Conservation (phyloP, 2,113 vertebrate genomes). For the Nothocercus julius region DNA sequence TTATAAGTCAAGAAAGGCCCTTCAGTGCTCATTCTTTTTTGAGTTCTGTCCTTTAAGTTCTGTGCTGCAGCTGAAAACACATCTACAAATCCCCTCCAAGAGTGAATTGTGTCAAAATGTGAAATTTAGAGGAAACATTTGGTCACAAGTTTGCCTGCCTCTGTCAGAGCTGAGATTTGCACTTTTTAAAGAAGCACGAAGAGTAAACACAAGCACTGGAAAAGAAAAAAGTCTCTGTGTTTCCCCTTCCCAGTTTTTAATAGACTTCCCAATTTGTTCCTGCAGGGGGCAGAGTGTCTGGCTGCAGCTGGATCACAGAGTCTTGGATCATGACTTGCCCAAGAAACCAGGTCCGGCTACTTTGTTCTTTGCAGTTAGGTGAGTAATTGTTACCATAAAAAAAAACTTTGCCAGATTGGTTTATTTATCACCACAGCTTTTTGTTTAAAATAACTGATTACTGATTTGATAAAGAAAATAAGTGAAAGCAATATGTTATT, state of each 20-base stretch:
- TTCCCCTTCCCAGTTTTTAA: background rate
- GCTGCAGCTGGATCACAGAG: slow-evolving; percentile 95
- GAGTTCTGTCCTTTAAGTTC: background rate
- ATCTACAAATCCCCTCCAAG: rapidly evolving
- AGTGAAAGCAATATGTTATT: background rate
- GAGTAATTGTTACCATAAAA: slow-evolving; percentile 60
- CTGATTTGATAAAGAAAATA: slow-evolving; percentile 39
- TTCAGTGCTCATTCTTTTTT: background rate
- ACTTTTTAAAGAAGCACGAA: background rate
- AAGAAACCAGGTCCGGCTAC: slow-evolving; percentile 86
- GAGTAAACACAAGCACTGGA: rapidly evolving
- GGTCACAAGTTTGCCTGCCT: background rate
- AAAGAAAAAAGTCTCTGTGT: background rate
- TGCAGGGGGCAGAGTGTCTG: slow-evolving; percentile 92
- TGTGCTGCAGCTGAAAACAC: background rate
- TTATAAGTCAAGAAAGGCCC: background rate
- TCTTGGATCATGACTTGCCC: slow-evolving; percentile 94
- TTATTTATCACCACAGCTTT: background rate
- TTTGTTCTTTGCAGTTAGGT: slow-evolving; percentile 93
- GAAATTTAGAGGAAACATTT: background rate
- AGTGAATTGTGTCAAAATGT: background rate
- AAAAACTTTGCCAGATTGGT: background rate
- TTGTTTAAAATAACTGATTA: slow-evolving; percentile 19
- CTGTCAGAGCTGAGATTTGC: background rate
- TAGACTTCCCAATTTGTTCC: slow-evolving; percentile 3